phyloP scores from a whole-genome alignment of 2,113 vertebrate genomes.

The Microtus montanus region DNA sequence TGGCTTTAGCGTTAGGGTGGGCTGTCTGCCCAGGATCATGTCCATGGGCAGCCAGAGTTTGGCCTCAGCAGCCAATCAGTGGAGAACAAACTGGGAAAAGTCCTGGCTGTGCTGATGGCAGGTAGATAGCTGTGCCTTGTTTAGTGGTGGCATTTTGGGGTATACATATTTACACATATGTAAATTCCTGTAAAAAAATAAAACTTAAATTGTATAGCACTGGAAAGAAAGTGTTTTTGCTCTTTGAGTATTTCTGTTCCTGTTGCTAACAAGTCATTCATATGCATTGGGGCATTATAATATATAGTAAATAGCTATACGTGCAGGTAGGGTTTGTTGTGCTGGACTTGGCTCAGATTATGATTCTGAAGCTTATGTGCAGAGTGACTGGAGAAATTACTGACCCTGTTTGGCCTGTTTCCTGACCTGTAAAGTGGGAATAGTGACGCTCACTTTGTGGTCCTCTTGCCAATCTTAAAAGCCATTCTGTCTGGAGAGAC shows the following conservation, averaged over 20 bases:
- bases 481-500: neutral
- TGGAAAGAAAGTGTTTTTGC: neutral
- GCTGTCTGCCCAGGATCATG: neutral
- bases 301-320: no score
- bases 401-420: neutral
- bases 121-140: neutral
- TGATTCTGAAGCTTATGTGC: neutral
- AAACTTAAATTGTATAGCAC: neutral
- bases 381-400: neutral
- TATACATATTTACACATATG: neutral
- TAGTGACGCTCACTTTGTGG: neutral
- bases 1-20: no score
- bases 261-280: neutral
- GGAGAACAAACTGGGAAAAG: neutral
- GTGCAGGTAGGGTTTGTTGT: neutral
- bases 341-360: neutral
- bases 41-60: neutral
- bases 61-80: no score
- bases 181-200: neutral
- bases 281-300: accelerated
- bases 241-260: neutral
- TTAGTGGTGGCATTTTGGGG: no score
- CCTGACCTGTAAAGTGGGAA: neutral
- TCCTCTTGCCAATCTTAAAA: neutral
- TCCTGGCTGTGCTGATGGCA: no score